phyloP scores from a whole-genome alignment of 2,797 vertebrate genomes.

The Lepus townsendii region DNA sequence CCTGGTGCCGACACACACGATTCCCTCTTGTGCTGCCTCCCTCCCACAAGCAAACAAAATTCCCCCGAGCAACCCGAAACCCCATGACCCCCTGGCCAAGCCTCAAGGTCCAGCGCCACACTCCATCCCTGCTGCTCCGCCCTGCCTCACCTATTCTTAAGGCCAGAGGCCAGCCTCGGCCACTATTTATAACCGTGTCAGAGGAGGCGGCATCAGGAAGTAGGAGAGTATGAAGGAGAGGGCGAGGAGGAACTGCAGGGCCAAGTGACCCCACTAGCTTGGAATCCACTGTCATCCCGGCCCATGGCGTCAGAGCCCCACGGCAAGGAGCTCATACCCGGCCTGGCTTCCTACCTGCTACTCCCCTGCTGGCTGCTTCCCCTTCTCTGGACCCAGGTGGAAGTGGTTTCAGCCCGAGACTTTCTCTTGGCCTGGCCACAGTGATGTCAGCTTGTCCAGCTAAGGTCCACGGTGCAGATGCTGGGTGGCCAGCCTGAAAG shows the following conservation, averaged over 20 bases:
- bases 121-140: not conserved
- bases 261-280: constrained; percentile 71
- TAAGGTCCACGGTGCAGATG: not conserved
- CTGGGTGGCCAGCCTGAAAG: not conserved
- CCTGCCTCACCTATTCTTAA: constrained; percentile 64
- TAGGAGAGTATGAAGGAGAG: constrained; percentile 82
- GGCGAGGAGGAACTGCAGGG: constrained; percentile 63
- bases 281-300: constrained; percentile 63
- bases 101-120: not conserved
- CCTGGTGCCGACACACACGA: constrained; percentile 1
- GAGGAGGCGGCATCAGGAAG: constrained; percentile 86
- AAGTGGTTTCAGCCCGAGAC: constrained; percentile 70
- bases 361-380: constrained; percentile 67
- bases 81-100: not conserved
- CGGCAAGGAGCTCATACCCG: constrained; percentile 71
- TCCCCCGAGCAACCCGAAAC: constrained; percentile 64
- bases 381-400: constrained; percentile 72
- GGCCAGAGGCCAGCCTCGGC: constrained; percentile 34
- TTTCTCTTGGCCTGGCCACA: constrained; percentile 71
- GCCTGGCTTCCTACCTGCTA: constrained; percentile 72
- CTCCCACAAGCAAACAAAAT: constrained; percentile 69
- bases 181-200: constrained; percentile 87
- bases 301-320: constrained; percentile 7
- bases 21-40: constrained; percentile 20
- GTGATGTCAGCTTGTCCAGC: constrained; percentile 15